A percentile compares a stretch with the other conserved stretches of the same genome.
Evolutionary conservation across 1,140 invertebrate genomes (phyloP).

Genomic region (Drosophila persimilis): DNA sequence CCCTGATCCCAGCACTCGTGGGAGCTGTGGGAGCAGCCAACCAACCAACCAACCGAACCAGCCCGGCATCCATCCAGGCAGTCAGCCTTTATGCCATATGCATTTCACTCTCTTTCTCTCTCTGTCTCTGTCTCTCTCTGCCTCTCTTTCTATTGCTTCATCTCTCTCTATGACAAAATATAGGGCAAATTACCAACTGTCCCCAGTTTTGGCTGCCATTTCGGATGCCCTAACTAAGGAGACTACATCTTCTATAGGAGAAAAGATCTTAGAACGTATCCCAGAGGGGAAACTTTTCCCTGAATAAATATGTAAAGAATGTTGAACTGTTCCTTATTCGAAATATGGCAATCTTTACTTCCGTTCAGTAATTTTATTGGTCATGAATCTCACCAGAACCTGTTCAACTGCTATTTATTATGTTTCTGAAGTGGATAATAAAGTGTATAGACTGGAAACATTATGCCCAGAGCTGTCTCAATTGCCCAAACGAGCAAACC

Average conservation of each 20-base stretch:
- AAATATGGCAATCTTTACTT: too few relatives aligned
- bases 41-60: slow-evolving; percentile 18
- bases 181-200: slow-evolving; percentile 31
- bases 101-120: neutral
- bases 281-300: too few relatives aligned
- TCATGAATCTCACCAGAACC: too few relatives aligned
- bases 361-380: too few relatives aligned
- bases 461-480: too few relatives aligned
- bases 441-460: too few relatives aligned
- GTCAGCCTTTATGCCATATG: slow-evolving; percentile 37
- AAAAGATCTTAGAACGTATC: neutral
- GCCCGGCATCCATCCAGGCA: slow-evolving; percentile 8
- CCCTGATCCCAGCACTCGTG: slow-evolving; percentile 33
- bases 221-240: neutral
- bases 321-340: too few relatives aligned
- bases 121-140: neutral
- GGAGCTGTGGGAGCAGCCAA: slow-evolving; percentile 51
- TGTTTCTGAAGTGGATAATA: too few relatives aligned
- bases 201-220: slow-evolving; percentile 9
- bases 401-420: too few relatives aligned
- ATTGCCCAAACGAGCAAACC: too few relatives aligned
- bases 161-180: neutral
- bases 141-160: too few relatives aligned
- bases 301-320: too few relatives aligned
- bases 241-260: neutral